A percentile compares a stretch with the other conserved stretches of the same genome.
Evolutionary conservation across 2,113 vertebrate species (phyloP).

Genomic region (Caretta caretta): DNA sequence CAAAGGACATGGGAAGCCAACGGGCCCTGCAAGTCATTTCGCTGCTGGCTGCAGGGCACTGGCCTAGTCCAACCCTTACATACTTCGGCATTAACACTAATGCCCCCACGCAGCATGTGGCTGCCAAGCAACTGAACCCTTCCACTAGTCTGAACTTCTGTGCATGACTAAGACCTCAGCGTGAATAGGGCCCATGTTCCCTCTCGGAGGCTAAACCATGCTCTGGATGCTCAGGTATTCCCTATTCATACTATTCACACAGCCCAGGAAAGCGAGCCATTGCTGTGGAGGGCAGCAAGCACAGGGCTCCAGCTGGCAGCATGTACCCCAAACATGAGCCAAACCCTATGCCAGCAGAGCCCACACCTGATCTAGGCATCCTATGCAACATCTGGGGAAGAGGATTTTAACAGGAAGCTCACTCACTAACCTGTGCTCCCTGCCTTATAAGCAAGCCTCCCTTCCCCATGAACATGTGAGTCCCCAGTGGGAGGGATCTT

Average conservation of each 20-base stretch:
- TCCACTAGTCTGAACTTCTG: too few relatives aligned
- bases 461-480: background rate
- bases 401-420: background rate
- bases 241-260: background rate
- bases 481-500: too few relatives aligned
- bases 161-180: too few relatives aligned
- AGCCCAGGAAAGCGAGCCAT: background rate
- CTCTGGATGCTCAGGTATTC: too few relatives aligned
- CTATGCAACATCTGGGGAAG: background rate
- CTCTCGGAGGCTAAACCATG: too few relatives aligned
- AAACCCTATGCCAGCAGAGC: background rate
- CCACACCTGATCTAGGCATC: background rate
- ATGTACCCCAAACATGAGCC: rapidly evolving
- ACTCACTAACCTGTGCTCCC: background rate
- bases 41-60: too few relatives aligned
- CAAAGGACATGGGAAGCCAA: background rate
- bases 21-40: rapidly evolving
- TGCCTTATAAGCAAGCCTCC: background rate
- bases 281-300: background rate
- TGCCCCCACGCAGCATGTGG: too few relatives aligned
- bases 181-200: too few relatives aligned
- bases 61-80: too few relatives aligned
- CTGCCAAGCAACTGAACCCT: too few relatives aligned
- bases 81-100: too few relatives aligned
- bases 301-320: background rate